Evolutionary conservation across 2,797 vertebrate genomes (phyloP), one percentile per base, ranked within the genome.

Genomic region (Pterois miles): DNA sequence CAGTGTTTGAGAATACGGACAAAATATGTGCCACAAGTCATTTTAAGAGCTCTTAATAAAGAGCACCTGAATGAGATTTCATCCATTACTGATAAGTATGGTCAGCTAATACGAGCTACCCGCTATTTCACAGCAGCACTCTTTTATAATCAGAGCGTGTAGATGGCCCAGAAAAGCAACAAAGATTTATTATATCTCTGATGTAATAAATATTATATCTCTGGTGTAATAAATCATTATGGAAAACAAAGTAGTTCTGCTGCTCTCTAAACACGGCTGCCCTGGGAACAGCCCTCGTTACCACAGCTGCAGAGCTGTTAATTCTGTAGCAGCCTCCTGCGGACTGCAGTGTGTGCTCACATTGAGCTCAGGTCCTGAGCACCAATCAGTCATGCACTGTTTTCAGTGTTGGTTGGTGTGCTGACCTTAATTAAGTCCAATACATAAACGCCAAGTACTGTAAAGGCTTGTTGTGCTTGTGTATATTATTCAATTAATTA

Each of bases 81-180:
- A 52, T 67, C 31, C 9, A 38, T 57, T 67, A 56, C 40, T 43
- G 57, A 52, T 33, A 11, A 27, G 31, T 46, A 22, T 46, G 67
- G 34, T 34, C 53, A 59, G 6, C 22, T 25, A 25, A 36, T 36
- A 27, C 1, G 1, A 76, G 53, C 43, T 40, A 64, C 27, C 23
- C 43, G 20, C 58, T 43, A 27, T 73, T 72, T 70, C 22, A 50
- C 22, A 52, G 60, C 29, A 29, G 20, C 4, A 12, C n/a, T 63
- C 11, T 64, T 57, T 33, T 54, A 52, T 57, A 71, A 70, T 25
- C 31, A 50, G 48, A 73, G 31, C 7, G 5, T 36, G 62, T 58
- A 34, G 53, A 73, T 73, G 70, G 74, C 65, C 77, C 20, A 38
- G 69, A 76, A 84, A 81, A 52, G 33, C 54, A 77, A 48, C 23